These are phyloP conservation scores for Nothura maculosa DNA, from an alignment of 2,797 vertebrate genomes.

Conservation along the genomic window DNA sequence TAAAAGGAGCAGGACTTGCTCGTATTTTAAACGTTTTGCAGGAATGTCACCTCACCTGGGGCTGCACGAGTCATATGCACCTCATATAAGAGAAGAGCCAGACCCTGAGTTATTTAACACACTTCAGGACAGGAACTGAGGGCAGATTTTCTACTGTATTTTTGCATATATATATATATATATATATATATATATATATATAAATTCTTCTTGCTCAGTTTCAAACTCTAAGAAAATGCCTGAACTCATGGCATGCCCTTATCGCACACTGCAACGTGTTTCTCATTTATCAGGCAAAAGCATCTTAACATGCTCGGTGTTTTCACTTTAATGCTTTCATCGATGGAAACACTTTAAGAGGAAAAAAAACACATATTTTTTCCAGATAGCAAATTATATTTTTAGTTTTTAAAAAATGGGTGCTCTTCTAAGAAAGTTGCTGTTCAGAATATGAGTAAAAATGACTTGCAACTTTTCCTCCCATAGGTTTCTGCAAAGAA, in stretches of 20 bases:
- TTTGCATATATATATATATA: background rate
- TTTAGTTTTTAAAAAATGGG: background rate
- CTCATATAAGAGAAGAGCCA: background rate
- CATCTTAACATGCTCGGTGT: background rate
- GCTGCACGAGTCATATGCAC: rapidly evolving
- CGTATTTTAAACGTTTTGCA: background rate
- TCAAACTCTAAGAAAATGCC: background rate
- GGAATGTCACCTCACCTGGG: background rate
- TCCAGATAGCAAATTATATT: background rate
- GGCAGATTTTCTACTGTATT: background rate
- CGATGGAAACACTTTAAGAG: background rate
- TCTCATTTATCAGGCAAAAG: background rate
- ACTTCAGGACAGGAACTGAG: background rate
- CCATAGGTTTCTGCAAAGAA: conserved; percentile 77
- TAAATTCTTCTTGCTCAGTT: background rate
- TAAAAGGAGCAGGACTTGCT: background rate
- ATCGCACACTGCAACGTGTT: background rate
- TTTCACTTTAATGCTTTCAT: background rate
- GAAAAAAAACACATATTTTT: background rate
- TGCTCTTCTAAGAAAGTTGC: background rate
- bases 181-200: too few relatives aligned
- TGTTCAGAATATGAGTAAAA: background rate
- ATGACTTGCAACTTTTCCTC: conserved; percentile 11
- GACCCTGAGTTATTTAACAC: background rate
- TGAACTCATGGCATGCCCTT: background rate